Evolutionary conservation across 2,113 vertebrate species (phyloP).

Genomic region (Cynocephalus volans): DNA sequence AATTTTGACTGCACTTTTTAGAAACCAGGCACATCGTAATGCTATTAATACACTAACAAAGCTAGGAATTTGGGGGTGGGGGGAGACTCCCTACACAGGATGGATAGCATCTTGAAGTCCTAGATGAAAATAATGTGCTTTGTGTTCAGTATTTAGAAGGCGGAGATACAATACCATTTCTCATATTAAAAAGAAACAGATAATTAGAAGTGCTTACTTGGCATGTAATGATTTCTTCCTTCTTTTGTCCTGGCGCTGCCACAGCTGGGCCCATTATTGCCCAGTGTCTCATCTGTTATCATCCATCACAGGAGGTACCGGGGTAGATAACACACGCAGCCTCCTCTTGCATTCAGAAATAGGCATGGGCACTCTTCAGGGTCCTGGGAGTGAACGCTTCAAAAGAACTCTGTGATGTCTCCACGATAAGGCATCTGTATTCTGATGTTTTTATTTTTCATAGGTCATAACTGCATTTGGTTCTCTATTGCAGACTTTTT

Average conservation of each 20-base stretch:
- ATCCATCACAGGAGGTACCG: not conserved
- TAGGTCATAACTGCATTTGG: not conserved
- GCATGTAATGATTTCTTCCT: constrained; percentile 11
- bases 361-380: not conserved
- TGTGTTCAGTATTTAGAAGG: constrained; percentile 16
- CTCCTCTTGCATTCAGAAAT: not conserved
- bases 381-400: fast-evolving
- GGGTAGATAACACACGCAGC: fast-evolving
- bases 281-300: constrained; percentile 18
- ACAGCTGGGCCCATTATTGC: constrained; percentile 51
- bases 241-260: constrained; percentile 42
- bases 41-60: not conserved
- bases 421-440: not conserved
- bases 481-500: not conserved
- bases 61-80: not conserved
- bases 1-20: not conserved
- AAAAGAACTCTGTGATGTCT: not conserved
- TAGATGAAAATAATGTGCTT: constrained; percentile 20
- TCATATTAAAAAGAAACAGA: constrained; percentile 64
- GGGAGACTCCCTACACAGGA: not conserved
- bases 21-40: not conserved
- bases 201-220: constrained; percentile 62
- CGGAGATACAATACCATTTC: not conserved
- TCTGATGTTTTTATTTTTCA: not conserved
- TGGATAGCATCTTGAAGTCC: not conserved